Base-by-base conservation (phyloP, 2,888 invertebrate species). In the Xestia xanthographa region DNA sequence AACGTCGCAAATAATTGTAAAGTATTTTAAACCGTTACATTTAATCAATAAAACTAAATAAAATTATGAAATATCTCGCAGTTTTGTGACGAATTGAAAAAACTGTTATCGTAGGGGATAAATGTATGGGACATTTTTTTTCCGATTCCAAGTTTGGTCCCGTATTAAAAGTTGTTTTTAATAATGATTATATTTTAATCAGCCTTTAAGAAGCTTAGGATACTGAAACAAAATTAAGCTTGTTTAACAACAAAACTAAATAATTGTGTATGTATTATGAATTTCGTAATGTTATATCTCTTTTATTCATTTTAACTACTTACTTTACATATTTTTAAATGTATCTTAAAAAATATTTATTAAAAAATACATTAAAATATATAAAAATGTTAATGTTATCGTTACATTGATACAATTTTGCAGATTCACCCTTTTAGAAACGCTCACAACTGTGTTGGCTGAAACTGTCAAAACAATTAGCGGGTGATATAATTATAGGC, bases 381-480 rank as follows among this genome's bases (percentile, higher is more conserved):
- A n/a, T n/a, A n/a, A n/a, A n/a, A n/a, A n/a, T n/a, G n/a, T n/a
- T n/a, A n/a, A n/a, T n/a, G n/a, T n/a, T n/a, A n/a, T n/a, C n/a
- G n/a, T n/a, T 38, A 26, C 0, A 77, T 63, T 50, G n/a, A 34
- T 29, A 77, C 29, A 45, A 56, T 20, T 45, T 79, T 11, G 26
- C 41, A 12, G 14, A 80, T 17, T 80, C 17, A 72, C 4, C 26
- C 34, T 50, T 22, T 17, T 50, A 43, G 48, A 80, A 58, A 72
- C 22, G 56, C 9, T 22, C 1, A 45, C 38, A 41, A 75, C 66
- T 75, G 29, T 41, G 26, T 56, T 14, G 20, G 41, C 50, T 60
- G 65, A 34, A 82, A 82, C 66, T 77, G 83, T 82, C 78, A 34
- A 48, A 77, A 77, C 56, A 56, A 82, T 82, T 67, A 56, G 48